These are phyloP conservation scores for Colius striatus DNA, from an alignment of 2,113 vertebrate genomes.

Conservation along the genomic window DNA sequence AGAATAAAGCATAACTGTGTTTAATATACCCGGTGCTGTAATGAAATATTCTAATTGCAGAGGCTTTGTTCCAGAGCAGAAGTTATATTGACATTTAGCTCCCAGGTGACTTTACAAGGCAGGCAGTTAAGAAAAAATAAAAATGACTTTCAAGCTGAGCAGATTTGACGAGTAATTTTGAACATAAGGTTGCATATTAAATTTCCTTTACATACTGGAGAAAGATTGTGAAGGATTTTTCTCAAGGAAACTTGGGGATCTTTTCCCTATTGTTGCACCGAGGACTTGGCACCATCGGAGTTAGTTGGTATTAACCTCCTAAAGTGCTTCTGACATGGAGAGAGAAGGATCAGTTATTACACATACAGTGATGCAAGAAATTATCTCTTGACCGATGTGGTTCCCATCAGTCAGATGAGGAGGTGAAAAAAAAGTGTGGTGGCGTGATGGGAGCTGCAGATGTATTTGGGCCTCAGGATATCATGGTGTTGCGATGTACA, in stretches of 20 bases:
- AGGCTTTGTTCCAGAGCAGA: not conserved
- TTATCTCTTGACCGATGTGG: not conserved
- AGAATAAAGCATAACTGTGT: not conserved
- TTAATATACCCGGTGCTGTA: not conserved
- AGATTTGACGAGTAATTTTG: not conserved
- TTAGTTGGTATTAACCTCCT: not conserved
- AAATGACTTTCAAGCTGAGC: not conserved
- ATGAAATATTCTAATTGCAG: not conserved
- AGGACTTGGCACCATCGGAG: not conserved
- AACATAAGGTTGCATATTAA: not conserved
- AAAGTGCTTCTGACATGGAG: not conserved
- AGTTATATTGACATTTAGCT: not conserved
- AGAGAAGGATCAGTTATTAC: not conserved
- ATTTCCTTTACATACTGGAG: not conserved
- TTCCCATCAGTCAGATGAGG: not conserved
- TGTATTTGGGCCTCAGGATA: not conserved
- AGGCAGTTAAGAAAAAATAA: not conserved
- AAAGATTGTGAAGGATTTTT: not conserved
- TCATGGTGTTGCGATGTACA: not conserved
- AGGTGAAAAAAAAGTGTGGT: accelerated
- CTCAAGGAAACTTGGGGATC: not conserved
- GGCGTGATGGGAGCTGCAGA: not conserved
- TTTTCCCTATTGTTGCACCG: not conserved
- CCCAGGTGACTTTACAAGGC: constrained; percentile 9
- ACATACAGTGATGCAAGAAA: not conserved